Base-by-base conservation (phyloP, 37 sponge, comb jelly and placozoan species). In the Aplysina aerophoba region DNA sequence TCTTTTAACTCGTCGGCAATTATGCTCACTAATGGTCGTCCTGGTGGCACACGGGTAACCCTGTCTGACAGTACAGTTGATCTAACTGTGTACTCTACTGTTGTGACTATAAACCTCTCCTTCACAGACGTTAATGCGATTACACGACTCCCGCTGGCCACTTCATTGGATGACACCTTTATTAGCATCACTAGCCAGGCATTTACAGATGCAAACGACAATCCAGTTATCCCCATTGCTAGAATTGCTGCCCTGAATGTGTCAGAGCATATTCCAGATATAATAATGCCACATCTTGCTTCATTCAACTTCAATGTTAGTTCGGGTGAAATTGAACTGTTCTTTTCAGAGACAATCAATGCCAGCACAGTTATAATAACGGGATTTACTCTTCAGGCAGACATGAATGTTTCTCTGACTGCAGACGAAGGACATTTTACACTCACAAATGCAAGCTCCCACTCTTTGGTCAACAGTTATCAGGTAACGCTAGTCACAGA, bases 291-390 rank as follows among this genome's bases (percentile, higher is more conserved):
- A n/a, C 16, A 25, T 1, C 62, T 95, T n/a, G 39, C 80, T 16
- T 64, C 81, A 8, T 95, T 92, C 83, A 87, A 92, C 58, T 92
- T 94, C 80, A 94, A 97, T 67, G 59, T 97, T 25, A 97, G 89
- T 57, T 83, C 84, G 71, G 95, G 93, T 28, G 88, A 83, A 24
- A 39, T 97, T 15, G 65, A 44, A 21, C 86, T 97, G 2, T 86
- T 78, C 36, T 97, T 97, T 79, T 88, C 93, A 44, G 94, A 97
- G 53, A 90, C 95, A 21, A 87, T 97, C 36, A 87, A 92, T 69
- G 90, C 89, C 15, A 73, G 92, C 20, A 81, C 93, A 34, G 50
- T 97, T 0, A 38, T 82, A 63, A 61, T 92, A 0, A 78, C 93
- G 25, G 87, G 91, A 15, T 87, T 97, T 59, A 40, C 86, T 8